Conservation (phyloP, 35 echinoderm and acorn worm species). For the Lytechinus pictus region DNA sequence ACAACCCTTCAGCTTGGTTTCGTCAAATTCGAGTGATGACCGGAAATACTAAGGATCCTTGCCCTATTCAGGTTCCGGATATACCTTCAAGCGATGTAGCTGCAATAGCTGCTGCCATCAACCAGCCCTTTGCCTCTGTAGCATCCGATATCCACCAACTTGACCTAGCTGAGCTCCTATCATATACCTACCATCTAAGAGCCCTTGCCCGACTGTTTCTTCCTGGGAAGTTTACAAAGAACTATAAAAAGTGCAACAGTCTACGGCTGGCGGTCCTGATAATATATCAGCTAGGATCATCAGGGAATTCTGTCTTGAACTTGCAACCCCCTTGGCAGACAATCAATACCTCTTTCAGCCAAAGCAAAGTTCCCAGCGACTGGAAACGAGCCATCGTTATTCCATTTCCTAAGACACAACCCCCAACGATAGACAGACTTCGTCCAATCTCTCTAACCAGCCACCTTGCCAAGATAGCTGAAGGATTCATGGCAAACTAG, state of each 20-base stretch:
- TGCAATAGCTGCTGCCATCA: conserved; percentile 14
- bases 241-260: not conserved
- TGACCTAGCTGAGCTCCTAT: conserved; percentile 31
- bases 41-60: not conserved
- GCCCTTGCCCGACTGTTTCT: not conserved
- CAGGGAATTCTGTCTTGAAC: conserved; percentile 70
- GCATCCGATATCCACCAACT: too few species aligned
- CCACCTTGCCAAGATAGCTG: conserved; percentile 58
- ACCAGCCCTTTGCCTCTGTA: too few species aligned
- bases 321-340: conserved; percentile 53
- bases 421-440: conserved; percentile 57
- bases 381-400: conserved; percentile 74
- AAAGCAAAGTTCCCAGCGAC: conserved; percentile 55
- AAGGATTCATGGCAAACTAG: conserved; percentile 69
- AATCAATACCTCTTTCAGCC: conserved; percentile 55
- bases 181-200: conserved; percentile 46
- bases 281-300: too few species aligned
- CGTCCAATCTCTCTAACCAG: conserved; percentile 69
- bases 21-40: conserved; percentile 31
- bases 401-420: conserved; percentile 65
- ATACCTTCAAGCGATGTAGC: not conserved
- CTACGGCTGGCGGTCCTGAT: conserved; percentile 29
- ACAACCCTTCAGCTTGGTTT: conserved; percentile 56
- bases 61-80: not conserved
- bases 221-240: conserved; percentile 46